Evolutionary conservation across 1,140 invertebrate species (phyloP).

Genomic region (Globodera rostochiensis): DNA sequence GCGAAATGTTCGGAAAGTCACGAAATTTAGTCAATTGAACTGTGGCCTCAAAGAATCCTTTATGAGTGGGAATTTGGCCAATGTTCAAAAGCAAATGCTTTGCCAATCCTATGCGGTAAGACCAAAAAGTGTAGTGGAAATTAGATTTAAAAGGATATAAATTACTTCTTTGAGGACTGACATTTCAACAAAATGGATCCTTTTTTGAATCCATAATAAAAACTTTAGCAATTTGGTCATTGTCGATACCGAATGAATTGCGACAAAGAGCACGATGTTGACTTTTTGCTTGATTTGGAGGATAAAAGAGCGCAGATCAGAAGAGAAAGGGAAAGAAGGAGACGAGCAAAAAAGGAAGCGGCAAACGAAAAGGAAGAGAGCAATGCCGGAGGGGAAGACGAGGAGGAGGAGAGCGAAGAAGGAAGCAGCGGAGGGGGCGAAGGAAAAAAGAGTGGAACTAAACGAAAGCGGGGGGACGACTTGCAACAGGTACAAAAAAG

Average conservation of each 20-base stretch:
- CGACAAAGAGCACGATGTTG: constrained; percentile 28
- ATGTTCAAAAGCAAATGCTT: constrained; percentile 12
- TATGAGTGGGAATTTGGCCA: not conserved
- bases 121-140: not conserved
- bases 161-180: no score
- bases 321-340: constrained; percentile 9
- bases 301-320: not conserved
- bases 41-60: constrained; percentile 11
- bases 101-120: constrained; percentile 17
- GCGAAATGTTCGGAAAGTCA: constrained; percentile 11
- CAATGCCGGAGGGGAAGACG: not conserved
- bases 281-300: constrained; percentile 23
- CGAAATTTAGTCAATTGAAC: constrained; percentile 15
- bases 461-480: not conserved
- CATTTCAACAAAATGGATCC: no score
- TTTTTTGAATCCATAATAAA: not conserved
- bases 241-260: constrained; percentile 17
- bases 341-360: constrained; percentile 5
- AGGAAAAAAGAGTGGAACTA: not conserved
- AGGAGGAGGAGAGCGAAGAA: constrained; percentile 3
- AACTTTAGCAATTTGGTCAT: constrained; percentile 27
- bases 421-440: not conserved
- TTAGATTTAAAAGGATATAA: not conserved
- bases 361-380: constrained; percentile 16
- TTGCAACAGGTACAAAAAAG: not conserved